phyloP scores from a whole-genome alignment of 2,113 vertebrate species.

The Athene noctua region DNA sequence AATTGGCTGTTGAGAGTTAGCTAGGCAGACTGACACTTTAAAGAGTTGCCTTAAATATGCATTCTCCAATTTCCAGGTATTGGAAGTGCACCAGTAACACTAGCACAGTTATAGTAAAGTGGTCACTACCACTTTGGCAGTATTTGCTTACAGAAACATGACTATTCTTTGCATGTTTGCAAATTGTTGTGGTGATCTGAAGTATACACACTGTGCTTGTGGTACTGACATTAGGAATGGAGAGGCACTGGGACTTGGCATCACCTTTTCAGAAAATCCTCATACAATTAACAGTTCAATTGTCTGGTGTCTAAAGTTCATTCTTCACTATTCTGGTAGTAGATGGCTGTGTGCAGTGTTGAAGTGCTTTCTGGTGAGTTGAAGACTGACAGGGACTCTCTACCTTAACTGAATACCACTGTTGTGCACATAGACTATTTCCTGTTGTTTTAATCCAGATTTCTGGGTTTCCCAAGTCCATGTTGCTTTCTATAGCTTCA shows the following conservation, averaged over 20 bases:
- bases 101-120: not conserved
- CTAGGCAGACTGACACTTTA: not conserved
- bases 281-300: not conserved
- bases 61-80: not conserved
- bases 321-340: not conserved
- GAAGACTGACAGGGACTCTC: not conserved
- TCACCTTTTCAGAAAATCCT: not conserved
- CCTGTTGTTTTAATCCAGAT: not conserved
- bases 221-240: not conserved
- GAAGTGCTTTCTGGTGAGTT: not conserved
- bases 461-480: not conserved
- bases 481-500: not conserved
- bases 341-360: not conserved
- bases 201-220: not conserved
- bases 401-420: not conserved
- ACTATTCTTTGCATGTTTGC: not conserved
- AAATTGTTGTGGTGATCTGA: not conserved
- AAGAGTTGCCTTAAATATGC: not conserved
- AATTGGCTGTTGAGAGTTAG: not conserved
- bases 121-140: not conserved
- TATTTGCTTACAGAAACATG: not conserved
- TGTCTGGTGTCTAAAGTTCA: not conserved
- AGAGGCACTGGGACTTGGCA: not conserved
- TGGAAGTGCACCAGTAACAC: not conserved
- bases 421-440: not conserved